These are phyloP conservation scores for Xylophagus ater DNA, from an alignment of 2,888 invertebrate genomes.

Conservation along the genomic window DNA sequence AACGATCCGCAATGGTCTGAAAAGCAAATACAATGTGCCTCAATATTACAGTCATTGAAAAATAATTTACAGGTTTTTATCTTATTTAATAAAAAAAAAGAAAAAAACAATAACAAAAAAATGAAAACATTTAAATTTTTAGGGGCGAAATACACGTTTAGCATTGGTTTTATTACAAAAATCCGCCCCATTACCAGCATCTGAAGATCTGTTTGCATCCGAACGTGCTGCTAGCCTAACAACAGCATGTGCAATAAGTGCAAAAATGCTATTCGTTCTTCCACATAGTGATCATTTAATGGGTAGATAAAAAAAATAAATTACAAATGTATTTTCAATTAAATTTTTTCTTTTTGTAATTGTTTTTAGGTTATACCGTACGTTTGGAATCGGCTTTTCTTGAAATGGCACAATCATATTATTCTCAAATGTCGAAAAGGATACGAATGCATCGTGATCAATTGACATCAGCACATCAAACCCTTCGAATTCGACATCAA, in stretches of 20 bases:
- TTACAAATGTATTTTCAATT: not conserved
- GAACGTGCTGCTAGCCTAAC: conserved; percentile 87
- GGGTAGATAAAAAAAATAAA: conserved; percentile 36
- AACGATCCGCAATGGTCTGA: conserved; percentile 90
- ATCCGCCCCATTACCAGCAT: conserved; percentile 61
- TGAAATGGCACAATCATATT: conserved; percentile 87
- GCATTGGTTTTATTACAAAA: conserved; percentile 87
- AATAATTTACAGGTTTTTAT: conserved; percentile 33
- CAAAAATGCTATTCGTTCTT: conserved; percentile 85
- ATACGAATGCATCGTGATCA: conserved; percentile 84
- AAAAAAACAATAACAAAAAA: not conserved
- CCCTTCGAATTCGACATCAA: conserved; percentile 87
- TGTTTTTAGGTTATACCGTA: conserved; percentile 44
- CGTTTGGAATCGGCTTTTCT: conserved; percentile 88
- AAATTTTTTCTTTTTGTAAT: not conserved
- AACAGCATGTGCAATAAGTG: conserved; percentile 80
- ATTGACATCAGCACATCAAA: conserved; percentile 80
- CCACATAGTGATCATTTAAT: conserved; percentile 82
- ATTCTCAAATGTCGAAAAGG: conserved; percentile 75
- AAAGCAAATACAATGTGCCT: conserved; percentile 87
- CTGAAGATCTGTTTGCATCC: conserved; percentile 71
- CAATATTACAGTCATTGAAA: conserved; percentile 70
- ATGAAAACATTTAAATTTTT: conserved; percentile 19
- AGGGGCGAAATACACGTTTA: conserved; percentile 50
- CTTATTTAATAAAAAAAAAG: not conserved